These are phyloP conservation scores for Argyra leucocephala DNA, from an alignment of 2,888 invertebrate species.

Conservation along the genomic window DNA sequence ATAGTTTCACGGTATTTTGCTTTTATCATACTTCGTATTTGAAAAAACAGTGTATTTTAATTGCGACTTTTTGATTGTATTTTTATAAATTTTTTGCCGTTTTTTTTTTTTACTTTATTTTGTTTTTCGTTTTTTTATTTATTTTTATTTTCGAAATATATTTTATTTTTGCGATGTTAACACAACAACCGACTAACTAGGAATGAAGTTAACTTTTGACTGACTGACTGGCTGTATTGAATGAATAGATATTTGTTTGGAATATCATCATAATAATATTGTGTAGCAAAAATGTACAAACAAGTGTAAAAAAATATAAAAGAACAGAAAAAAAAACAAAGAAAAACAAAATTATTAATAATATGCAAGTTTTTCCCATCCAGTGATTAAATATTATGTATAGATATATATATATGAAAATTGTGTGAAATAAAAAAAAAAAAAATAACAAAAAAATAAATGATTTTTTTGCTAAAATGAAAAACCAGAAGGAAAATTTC, in stretches of 20 bases:
- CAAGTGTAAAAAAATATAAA: neutral
- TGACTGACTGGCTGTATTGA: neutral
- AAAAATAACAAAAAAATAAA: constrained; percentile 1
- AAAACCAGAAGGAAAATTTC: too few relatives aligned
- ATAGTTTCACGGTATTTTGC: neutral
- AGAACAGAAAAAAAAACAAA: neutral
- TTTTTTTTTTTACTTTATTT: neutral
- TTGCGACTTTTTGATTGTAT: neutral
- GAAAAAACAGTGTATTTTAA: neutral
- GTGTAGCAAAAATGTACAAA: neutral
- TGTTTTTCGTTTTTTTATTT: neutral
- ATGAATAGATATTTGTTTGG: too few relatives aligned
- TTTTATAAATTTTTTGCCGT: neutral
- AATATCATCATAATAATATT: neutral
- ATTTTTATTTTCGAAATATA: neutral
- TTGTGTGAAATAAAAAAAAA: constrained; percentile 7
- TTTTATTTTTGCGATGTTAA: neutral
- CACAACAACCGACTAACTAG: constrained; percentile 1
- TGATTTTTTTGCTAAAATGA: too few relatives aligned
- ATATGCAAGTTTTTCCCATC: neutral
- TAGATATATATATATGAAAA: constrained; percentile 12
- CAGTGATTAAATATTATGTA: neutral
- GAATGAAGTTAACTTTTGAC: constrained; percentile 6
- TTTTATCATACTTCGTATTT: neutral
- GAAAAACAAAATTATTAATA: neutral